Percentiles rank a stretch among this genome's conserved stretches.
These are phyloP conservation scores for Hydrochoerus hydrochaeris DNA, from an alignment of 2,113 vertebrate species.

Conservation along the genomic window DNA sequence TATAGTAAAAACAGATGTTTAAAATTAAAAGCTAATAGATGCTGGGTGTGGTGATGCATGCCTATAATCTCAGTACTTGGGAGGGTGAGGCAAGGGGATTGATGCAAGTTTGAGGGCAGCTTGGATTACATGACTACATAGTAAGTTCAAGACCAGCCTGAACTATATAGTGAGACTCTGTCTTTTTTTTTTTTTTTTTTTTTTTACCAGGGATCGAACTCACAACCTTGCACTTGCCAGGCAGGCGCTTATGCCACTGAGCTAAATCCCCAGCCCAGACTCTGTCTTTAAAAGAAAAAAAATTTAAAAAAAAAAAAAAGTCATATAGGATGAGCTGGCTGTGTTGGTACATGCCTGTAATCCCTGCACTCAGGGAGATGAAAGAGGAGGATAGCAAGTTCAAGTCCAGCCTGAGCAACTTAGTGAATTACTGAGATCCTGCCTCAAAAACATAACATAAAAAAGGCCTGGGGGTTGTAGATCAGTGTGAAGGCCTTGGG, in stretches of 20 bases:
- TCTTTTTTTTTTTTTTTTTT: too few relatives aligned
- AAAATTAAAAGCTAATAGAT: neutral
- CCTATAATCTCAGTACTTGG: neutral
- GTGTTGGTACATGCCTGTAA: neutral
- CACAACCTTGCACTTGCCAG: too few relatives aligned
- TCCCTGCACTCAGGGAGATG: neutral
- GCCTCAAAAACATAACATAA: neutral
- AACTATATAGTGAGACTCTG: neutral
- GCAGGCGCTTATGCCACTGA: too few relatives aligned
- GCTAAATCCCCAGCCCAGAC: too few relatives aligned
- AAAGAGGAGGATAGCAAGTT: neutral
- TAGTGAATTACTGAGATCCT: neutral
- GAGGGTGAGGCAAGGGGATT: neutral
- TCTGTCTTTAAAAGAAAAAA: too few relatives aligned
- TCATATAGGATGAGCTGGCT: neutral
- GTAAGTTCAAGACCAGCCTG: neutral
- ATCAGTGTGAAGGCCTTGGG: neutral
- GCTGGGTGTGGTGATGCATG: neutral
- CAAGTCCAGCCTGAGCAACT: neutral
- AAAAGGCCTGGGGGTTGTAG: neutral
- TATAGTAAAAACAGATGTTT: conserved; percentile 44
- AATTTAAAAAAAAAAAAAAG: neutral
- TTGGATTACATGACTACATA: neutral
- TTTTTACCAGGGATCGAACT: too few relatives aligned
- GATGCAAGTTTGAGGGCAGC: neutral